A percentile compares a stretch with the other conserved stretches of the same genome.
phyloP scores from a whole-genome alignment of 2,113 vertebrate genomes.

The Centropus bengalensis region DNA sequence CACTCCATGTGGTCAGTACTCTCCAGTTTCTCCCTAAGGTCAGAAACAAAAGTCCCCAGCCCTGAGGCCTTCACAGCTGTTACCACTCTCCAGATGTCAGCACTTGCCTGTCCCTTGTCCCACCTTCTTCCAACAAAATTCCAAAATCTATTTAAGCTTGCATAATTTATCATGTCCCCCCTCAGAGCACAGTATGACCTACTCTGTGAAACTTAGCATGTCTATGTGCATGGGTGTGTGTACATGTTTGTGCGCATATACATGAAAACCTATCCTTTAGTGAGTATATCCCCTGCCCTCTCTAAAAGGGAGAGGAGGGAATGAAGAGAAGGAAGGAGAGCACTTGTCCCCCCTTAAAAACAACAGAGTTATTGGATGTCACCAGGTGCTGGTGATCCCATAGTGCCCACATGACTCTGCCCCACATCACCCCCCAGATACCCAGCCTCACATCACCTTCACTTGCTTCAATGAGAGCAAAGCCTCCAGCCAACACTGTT shows the following conservation, averaged over 20 bases:
- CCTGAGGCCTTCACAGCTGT: constrained; percentile 22
- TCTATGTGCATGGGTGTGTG: no score
- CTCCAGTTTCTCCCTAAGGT: constrained; percentile 52
- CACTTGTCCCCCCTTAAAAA: neutral
- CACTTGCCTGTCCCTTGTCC: constrained; percentile 2
- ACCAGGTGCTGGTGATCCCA: neutral
- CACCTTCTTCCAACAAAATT: neutral
- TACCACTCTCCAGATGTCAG: constrained; percentile 54
- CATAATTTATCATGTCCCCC: neutral
- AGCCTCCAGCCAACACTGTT: neutral
- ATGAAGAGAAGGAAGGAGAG: neutral
- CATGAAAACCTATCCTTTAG: neutral
- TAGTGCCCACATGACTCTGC: neutral
- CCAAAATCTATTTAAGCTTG: neutral
- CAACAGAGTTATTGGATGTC: neutral
- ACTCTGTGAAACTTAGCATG: neutral
- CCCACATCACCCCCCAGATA: neutral
- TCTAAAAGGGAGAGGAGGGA: accelerated
- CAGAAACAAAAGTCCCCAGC: constrained; percentile 33
- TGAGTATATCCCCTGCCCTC: accelerated
- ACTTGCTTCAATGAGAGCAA: neutral
- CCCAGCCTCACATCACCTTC: neutral
- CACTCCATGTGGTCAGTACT: constrained; percentile 42
- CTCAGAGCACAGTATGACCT: neutral
- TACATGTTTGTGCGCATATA: neutral